Base-by-base conservation (phyloP, 2,888 invertebrate species). In the Apotomis capreana region DNA sequence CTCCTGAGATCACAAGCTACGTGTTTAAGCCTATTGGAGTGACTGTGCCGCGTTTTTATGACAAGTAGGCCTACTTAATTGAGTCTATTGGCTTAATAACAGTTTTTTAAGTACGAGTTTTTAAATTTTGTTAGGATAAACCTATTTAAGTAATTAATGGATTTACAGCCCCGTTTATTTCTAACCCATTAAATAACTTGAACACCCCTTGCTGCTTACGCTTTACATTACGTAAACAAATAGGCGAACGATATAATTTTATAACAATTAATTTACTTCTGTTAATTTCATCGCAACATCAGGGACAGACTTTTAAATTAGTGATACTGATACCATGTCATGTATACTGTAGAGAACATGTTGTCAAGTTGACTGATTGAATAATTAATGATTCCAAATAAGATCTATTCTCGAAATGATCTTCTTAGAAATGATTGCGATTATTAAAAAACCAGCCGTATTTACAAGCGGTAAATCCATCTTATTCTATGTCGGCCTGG, bases 1-100 rank as follows among this genome's bases (percentile, higher is more conserved):
- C 89, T 81, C 6, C 44, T 46, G 13, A 80, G 79, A 78, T 79
- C 81, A 74, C 67, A 81, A 81, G 83, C 81, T 80, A 84, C 83
- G 40, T 55, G 62, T 55, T 37, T 57, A 36, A 26, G 46, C 26
- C 58, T 52, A 40, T 63, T 61, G 10, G 44, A 62, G 40, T 13
- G 12, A 37, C 15, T 36, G 37, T 57, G 54, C 60, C 44, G 54
- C 46, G 46, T 26, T 54, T 61, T 49, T 61, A 26, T n/a, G 44
- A 15, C 26, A 64, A 8, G 52, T 64, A 44, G 12, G 6, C 44
- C 40, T 15, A 37, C 37, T 12, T 40, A 40, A 40, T 40, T 49
- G 6, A 9, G 46, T 49, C 49, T 49, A 49, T 9, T 9, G 9
- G 9, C 9, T 49, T 49, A 1, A 9, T 49, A 10, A 49, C 36